Base-by-base conservation (phyloP, 2,113 vertebrate genomes). In the Anoplopoma fimbria region DNA sequence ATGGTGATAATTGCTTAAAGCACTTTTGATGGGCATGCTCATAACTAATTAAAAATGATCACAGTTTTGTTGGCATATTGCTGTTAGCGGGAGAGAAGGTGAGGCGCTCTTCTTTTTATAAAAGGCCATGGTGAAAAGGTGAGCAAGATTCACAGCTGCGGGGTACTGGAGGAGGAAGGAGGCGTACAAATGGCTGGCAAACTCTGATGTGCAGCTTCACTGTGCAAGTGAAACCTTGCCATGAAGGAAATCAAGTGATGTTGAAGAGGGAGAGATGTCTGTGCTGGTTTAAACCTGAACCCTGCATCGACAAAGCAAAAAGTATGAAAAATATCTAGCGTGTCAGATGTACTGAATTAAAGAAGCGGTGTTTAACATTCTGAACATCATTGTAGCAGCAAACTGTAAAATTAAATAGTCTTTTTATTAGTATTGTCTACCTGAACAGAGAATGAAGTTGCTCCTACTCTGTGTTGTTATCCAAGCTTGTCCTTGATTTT, bases 41-140 rank as follows among this genome's bases (percentile, higher is more conserved):
- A 95, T 96, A 95, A 96, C 96, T 96, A 95, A 96, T 97, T 96
- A 94, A 96, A 89, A 96, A 94, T 94, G 91, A 95, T 96, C 95
- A 95, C 92, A 96, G 93, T 94, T 96, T 95, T 93, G 92, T 89
- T 94, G 93, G 92, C 95, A 95, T 96, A 96, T 97, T 95, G 97
- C 92, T 95, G 95, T 93, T 63, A 84, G 69, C 57, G 74, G 74
- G 29, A 81, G 53, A 87, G 60, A 88, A 69, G 84, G 64, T 29
- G 60, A 83, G 65, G 76, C 69, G 71, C 25, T 77, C 67, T 75
- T 81, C 51, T 84, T 86, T 83, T 82, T 83, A 77, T 57, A 86
- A 81, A 79, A 47, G 29, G 60, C 42, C 63, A 21, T 17, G 75
- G 77, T 64, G 49, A 40, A 82, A 81, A 57, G 88, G 85, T 77